Percentiles rank a stretch among this genome's conserved stretches.
phyloP scores from a whole-genome alignment of 2,113 vertebrate species.

The Orcinus orca region DNA sequence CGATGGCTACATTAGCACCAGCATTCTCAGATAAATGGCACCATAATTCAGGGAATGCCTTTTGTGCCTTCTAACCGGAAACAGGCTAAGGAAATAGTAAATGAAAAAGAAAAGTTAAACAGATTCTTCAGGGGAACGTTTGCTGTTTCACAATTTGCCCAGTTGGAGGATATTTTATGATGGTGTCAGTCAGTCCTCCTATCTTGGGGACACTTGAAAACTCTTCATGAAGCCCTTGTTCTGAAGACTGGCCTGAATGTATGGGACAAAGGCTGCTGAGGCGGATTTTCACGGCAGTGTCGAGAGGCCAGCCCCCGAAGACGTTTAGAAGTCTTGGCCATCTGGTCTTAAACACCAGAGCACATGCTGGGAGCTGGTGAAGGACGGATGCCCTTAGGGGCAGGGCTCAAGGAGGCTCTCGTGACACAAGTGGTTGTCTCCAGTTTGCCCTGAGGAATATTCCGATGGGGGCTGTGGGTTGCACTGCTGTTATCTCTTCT shows the following conservation, averaged over 20 bases:
- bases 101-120: not conserved
- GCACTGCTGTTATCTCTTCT: accelerated
- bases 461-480: not conserved
- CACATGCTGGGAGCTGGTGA: not conserved
- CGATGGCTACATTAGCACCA: not conserved
- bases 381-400: not conserved
- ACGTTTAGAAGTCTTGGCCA: not conserved
- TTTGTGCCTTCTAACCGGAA: not conserved
- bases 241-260: not conserved
- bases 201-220: not conserved
- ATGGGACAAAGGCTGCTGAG: not conserved
- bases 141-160: conserved; percentile 10
- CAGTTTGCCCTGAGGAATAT: not conserved
- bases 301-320: not conserved
- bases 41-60: not conserved
- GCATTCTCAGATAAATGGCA: not conserved
- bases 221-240: not conserved
- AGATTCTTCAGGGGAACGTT: not conserved
- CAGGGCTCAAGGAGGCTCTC: not conserved
- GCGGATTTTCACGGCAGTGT: not conserved
- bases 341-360: not conserved
- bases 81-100: not conserved
- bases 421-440: not conserved
- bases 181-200: not conserved
- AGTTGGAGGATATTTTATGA: not conserved